Evolutionary conservation across 2,888 invertebrate genomes (phyloP).

Genomic region (Escarpia spicata): DNA sequence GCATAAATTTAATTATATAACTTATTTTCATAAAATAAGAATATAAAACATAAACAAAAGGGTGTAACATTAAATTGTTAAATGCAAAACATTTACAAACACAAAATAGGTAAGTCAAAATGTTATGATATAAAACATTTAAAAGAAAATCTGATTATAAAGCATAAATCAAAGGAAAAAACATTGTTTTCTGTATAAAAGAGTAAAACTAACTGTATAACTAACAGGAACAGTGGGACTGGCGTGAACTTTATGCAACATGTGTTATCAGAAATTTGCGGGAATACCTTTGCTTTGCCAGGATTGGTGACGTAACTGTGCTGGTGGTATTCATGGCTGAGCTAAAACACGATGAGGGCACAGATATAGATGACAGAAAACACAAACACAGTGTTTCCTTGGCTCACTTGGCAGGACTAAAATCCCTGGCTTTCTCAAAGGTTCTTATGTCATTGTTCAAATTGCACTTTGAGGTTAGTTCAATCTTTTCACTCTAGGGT

Average conservation of each 20-base stretch:
- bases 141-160: too few relatives aligned
- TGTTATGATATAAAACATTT: too few relatives aligned
- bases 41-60: too few relatives aligned
- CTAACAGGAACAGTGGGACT: too few relatives aligned
- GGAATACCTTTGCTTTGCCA: not conserved
- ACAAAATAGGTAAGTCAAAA: too few relatives aligned
- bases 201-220: too few relatives aligned
- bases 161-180: too few relatives aligned
- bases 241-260: not conserved
- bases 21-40: not conserved
- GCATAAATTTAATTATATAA: not conserved
- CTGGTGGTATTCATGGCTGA: not conserved
- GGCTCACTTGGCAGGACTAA: not conserved
- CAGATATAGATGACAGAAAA: not conserved
- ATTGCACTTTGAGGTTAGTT: not conserved
- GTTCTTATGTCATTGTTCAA: not conserved
- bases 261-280: not conserved
- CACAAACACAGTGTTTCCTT: too few relatives aligned
- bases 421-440: not conserved
- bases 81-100: too few relatives aligned
- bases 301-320: not conserved
- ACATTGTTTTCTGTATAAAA: too few relatives aligned
- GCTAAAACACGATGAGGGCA: not conserved
- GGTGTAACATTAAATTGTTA: too few relatives aligned
- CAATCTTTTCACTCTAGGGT: not conserved